These are phyloP conservation scores for Sepiola atlantica DNA, from an alignment of 2,888 invertebrate species.

Conservation along the genomic window DNA sequence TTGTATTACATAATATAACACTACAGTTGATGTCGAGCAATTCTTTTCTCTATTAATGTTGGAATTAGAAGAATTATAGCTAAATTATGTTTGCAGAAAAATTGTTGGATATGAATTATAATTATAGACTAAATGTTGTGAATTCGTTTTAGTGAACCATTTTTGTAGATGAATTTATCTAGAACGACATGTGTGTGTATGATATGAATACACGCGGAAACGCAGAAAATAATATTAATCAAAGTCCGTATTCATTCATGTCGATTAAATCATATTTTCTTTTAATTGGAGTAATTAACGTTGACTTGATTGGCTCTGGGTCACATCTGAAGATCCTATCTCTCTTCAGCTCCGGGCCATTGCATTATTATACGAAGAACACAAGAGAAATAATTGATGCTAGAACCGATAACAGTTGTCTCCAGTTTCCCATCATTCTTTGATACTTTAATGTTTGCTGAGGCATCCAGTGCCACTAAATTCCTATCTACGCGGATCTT, in stretches of 20 bases:
- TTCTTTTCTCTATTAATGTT: too few species aligned
- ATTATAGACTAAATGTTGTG: too few species aligned
- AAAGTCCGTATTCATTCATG: neutral
- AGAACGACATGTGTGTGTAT: too few species aligned
- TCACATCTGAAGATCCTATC: neutral
- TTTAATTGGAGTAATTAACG: neutral
- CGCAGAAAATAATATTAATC: neutral
- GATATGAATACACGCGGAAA: too few species aligned
- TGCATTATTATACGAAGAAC: neutral
- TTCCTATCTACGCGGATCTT: neutral
- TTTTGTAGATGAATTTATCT: too few species aligned
- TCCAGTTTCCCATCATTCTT: neutral
- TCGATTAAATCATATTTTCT: neutral
- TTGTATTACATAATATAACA: too few species aligned
- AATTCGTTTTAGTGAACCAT: too few species aligned
- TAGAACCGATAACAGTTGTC: neutral
- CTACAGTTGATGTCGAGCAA: too few species aligned
- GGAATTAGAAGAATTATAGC: too few species aligned
- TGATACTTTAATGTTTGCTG: neutral
- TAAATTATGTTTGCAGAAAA: too few species aligned
- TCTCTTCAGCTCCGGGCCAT: neutral
- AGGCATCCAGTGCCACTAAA: neutral
- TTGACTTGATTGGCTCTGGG: neutral
- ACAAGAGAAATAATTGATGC: neutral
- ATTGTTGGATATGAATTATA: too few species aligned